These are phyloP conservation scores for Scaptomyza caliginosa DNA, from an alignment of 2,888 invertebrate genomes.

Conservation along the genomic window DNA sequence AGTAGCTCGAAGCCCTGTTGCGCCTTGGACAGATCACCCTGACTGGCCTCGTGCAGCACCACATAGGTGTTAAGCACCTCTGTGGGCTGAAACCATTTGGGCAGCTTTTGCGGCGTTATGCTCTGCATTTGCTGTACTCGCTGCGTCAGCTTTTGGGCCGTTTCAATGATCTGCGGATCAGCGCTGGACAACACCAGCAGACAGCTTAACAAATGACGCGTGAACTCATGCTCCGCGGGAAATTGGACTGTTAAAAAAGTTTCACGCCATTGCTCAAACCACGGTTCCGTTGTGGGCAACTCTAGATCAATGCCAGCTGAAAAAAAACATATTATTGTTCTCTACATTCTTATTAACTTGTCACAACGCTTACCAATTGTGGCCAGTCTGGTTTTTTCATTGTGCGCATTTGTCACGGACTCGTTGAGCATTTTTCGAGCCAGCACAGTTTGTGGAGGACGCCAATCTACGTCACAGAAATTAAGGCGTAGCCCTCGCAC, in stretches of 20 bases:
- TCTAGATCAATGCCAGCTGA: conserved; percentile 87
- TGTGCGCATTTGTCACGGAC: conserved; percentile 88
- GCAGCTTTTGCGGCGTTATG: conserved; percentile 90
- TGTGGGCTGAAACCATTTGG: conserved; percentile 91
- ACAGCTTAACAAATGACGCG: conserved; percentile 94
- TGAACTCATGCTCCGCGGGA: conserved; percentile 98
- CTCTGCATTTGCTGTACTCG: conserved; percentile 91
- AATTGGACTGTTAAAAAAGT: conserved; percentile 94
- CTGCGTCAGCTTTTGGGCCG: conserved; percentile 91
- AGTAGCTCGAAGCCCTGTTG: conserved; percentile 92
- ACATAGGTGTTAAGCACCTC: conserved; percentile 95
- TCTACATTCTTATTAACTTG: not conserved
- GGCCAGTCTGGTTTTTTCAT: conserved; percentile 86
- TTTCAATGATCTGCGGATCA: conserved; percentile 92
- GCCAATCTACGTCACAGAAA: conserved; percentile 92
- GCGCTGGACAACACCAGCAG: conserved; percentile 90
- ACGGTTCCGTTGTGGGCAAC: conserved; percentile 91
- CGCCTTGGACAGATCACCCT: conserved; percentile 90
- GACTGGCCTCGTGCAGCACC: conserved; percentile 92
- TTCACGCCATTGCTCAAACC: conserved; percentile 98
- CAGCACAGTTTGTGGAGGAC: conserved; percentile 91
- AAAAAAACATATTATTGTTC: not conserved
- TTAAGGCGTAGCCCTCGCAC: conserved; percentile 91
- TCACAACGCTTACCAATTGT: conserved; percentile 85
- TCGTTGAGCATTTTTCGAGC: conserved; percentile 94